Evolutionary conservation across 2,797 vertebrate species (phyloP), one percentile per base, ranked within the genome.

Genomic region (Cryptoblepharus egeriae): DNA sequence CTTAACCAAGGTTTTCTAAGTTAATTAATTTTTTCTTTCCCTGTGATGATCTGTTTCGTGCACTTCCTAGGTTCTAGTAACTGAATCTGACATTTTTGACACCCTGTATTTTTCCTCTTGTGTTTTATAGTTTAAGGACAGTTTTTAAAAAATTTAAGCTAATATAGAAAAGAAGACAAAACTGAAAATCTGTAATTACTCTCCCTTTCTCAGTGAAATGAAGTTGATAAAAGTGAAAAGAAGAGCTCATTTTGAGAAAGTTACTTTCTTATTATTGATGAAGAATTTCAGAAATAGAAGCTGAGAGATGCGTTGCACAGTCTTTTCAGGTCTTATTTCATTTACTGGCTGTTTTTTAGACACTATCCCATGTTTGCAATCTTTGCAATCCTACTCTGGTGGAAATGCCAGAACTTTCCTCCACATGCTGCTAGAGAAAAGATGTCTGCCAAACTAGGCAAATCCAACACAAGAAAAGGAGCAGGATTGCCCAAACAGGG

Each of bases 11-110:
- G 2, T 71, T 68, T 73, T 45, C 18, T 30, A 39, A 57, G 5
- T 24, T 71, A 91, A 57, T 87, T 86, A 37, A 71, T 82, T 92
- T 92, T 86, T 2, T 30, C 5, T 63, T 1, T 49, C 85, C 26
- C 61, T 30, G 16, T 30, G 2, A 32, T 32, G 6, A 78, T 68
- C 15, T 42, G 1, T 61, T 88, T 65, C 84, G 74, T 76, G 4
- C 2, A 72, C 85, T 79, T 67, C 68, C 64, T 55, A 24, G 30
- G 20, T 1, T 91, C 88, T 76, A 1, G 82, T 86, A 82, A 4
- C 15, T 52, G 22, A 26, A 75, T 82, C 13, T 79, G 88, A 72
- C 11, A 58, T 85, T 52, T n/a, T 79, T 37, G 77, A 6, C 11
- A 49, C 45, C 11, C 1, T 80, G 0, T 69, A 52, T 39, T 83